Evolutionary conservation across 1,140 invertebrate species (phyloP), one percentile per base, ranked within the genome.

Genomic region (Danaus melanippus): DNA sequence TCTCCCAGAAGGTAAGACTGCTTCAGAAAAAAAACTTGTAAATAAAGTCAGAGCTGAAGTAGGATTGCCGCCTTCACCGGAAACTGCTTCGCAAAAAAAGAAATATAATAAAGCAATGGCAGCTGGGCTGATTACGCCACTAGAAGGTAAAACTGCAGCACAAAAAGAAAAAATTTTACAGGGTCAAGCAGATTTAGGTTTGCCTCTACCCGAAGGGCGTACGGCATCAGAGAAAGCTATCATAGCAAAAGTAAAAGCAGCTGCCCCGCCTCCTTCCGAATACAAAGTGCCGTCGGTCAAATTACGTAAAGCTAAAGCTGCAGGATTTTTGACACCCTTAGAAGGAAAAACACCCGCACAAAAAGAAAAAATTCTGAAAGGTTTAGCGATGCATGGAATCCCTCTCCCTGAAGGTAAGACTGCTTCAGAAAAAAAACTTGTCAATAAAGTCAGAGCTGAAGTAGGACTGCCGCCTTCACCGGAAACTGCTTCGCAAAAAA

Each of bases 301-400:
- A 15, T 15, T 51, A 40, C 40, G 40, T 8, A 51, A 51, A 51
- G 50, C 50, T n/a, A 51, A 51, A 21, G 42, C 40, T 8, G 50
- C 51, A n/a, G 64, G 64, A 8, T 49, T 64, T 10, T 43, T 62
- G 41, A 66, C 64, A 47, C 47, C 44, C 12, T 32, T 55, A 12
- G 45, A 58, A 53, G 66, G 61, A 9, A 71, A 66, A 60, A 55
- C 60, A 5, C 53, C 50, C 6, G 51, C 41, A 53, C 60, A 69
- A 60, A 68, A 68, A 61, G 69, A 74, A 56, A 63, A 70, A 47
- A 67, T 69, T 12, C 15, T 75, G 0, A 68, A 52, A 67, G 64
- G 61, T 8, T 58, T 74, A 40, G 65, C 62, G 12, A 62, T 51
- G 42, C 21, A 60, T 10, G 69, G 67, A 9, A 48, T 66, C 41